Conservation (phyloP, 2,797 vertebrate genomes). For the Odontamblyopus rebecca region DNA sequence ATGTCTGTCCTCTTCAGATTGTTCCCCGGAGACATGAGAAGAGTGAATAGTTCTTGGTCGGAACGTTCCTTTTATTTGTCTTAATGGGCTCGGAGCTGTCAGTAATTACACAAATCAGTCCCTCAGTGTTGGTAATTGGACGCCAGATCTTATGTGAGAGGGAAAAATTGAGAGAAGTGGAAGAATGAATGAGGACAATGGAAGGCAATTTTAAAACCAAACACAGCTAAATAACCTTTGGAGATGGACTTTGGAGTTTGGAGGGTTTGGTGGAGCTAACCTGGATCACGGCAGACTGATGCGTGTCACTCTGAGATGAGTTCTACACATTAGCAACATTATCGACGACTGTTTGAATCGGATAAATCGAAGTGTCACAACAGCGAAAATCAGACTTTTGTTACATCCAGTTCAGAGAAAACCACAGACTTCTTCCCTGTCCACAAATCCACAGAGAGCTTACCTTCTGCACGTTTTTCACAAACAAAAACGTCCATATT, state of each 20-base stretch:
- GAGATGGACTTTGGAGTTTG: neutral
- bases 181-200: neutral
- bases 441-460: too few relatives aligned
- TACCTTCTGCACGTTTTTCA: too few relatives aligned
- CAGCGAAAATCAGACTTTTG: too few relatives aligned
- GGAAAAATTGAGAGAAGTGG: neutral
- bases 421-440: too few relatives aligned
- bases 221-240: neutral
- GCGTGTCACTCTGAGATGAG: too few relatives aligned
- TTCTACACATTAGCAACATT: too few relatives aligned
- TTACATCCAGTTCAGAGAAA: too few relatives aligned
- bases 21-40: conserved; percentile 27
- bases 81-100: conserved; percentile 14
- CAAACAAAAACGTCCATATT: too few relatives aligned
- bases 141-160: neutral
- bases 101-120: conserved; percentile 21
- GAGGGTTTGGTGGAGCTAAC: neutral
- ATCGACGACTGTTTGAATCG: too few relatives aligned
- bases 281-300: too few relatives aligned
- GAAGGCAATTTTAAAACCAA: neutral
- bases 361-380: too few relatives aligned
- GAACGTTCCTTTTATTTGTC: conserved; percentile 13
- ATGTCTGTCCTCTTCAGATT: conserved; percentile 10
- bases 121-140: conserved; percentile 18
- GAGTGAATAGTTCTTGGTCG: conserved; percentile 7